Conservation (phyloP, 2,113 vertebrate genomes). For the Chionomys nivalis region DNA sequence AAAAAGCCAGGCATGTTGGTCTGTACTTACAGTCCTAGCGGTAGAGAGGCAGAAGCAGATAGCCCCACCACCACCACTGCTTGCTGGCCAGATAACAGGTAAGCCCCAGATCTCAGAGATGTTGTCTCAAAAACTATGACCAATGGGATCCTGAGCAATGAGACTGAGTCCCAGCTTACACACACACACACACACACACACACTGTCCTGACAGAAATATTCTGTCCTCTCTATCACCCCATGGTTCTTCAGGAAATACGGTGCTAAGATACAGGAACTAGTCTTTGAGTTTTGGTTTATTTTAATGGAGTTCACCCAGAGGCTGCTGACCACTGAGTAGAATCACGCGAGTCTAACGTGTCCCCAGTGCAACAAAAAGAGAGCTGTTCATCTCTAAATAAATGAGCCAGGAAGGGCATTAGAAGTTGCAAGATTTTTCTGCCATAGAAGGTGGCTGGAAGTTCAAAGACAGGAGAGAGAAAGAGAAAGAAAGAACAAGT, state of each 20-base stretch:
- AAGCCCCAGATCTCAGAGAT: background rate
- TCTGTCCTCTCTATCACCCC: fast-evolving
- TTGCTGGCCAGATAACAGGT: background rate
- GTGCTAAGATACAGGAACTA: background rate
- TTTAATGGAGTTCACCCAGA: background rate
- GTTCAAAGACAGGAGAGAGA: too few relatives aligned
- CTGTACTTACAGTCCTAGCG: background rate
- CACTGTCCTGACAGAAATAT: background rate
- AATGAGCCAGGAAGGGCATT: background rate
- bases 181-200: background rate
- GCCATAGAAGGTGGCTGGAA: fast-evolving
- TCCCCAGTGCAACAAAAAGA: background rate
- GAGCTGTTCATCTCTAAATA: background rate
- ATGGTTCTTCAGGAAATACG: background rate
- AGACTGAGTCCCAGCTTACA: background rate
- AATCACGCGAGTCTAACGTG: fast-evolving
- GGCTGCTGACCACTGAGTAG: background rate
- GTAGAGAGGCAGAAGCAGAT: background rate
- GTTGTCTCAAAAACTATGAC: background rate
- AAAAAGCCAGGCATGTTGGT: background rate
- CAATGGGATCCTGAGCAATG: background rate
- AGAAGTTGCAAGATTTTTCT: background rate
- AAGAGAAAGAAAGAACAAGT: background rate
- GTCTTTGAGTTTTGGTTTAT: background rate
- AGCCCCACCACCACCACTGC: background rate